phyloP scores from a whole-genome alignment of 2,113 vertebrate genomes.

The Phaethon lepturus region DNA sequence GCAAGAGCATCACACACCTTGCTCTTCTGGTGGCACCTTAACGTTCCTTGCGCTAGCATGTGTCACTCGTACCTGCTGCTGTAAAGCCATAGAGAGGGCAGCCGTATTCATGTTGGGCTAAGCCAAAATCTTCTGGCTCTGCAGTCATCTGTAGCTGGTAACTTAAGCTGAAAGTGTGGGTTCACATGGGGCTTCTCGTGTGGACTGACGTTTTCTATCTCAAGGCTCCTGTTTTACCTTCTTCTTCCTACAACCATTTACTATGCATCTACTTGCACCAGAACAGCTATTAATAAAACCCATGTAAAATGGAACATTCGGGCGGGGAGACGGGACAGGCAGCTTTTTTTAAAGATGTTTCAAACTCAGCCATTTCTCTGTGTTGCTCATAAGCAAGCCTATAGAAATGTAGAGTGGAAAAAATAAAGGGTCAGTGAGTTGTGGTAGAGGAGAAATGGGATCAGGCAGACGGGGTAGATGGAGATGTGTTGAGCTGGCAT shows the following conservation, averaged over 20 bases:
- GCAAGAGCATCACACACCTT: neutral
- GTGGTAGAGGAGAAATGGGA: neutral
- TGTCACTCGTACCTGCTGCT: neutral
- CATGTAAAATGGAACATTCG: neutral
- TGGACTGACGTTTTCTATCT: neutral
- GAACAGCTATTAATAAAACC: neutral
- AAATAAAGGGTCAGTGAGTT: neutral
- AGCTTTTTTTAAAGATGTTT: neutral
- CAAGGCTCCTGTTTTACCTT: neutral
- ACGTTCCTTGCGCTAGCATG: neutral
- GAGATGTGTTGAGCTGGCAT: neutral
- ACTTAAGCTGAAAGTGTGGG: neutral
- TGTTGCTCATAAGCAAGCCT: neutral
- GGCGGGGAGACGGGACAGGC: neutral
- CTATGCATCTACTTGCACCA: neutral
- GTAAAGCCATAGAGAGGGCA: neutral
- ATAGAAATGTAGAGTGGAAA: neutral
- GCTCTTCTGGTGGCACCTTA: neutral
- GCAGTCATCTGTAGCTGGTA: neutral
- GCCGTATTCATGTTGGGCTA: rapidly evolving
- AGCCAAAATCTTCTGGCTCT: neutral
- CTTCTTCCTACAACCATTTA: neutral
- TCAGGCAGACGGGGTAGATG: neutral
- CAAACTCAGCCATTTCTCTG: neutral
- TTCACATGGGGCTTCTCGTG: neutral